A percentile compares a stretch with the other conserved stretches of the same genome.
phyloP scores from a whole-genome alignment of 2,113 vertebrate genomes.

The Thunnus maccoyii region DNA sequence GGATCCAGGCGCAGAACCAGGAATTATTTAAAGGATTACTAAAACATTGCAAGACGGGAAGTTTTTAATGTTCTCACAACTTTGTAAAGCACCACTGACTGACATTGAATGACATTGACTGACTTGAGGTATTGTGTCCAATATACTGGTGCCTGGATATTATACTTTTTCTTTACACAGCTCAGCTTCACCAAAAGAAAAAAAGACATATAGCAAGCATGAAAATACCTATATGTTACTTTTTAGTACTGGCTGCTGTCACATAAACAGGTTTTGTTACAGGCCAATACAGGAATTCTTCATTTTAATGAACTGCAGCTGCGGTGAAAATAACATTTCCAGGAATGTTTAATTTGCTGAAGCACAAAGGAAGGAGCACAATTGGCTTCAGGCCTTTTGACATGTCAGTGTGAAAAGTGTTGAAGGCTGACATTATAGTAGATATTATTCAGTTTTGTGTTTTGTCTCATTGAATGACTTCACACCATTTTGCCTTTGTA shows the following conservation, averaged over 20 bases:
- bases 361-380: not conserved
- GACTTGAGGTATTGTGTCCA: not conserved
- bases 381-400: constrained; percentile 42
- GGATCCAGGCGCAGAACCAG: not conserved
- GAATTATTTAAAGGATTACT: not conserved
- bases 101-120: not conserved
- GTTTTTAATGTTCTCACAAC: not conserved
- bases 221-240: not conserved
- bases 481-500: not conserved
- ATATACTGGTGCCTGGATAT: not conserved
- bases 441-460: not conserved
- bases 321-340: not conserved
- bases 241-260: not conserved
- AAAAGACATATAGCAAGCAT: too few relatives aligned
- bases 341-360: constrained; percentile 8
- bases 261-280: not conserved
- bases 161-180: not conserved
- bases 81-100: not conserved
- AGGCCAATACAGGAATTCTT: not conserved
- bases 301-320: not conserved
- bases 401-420: constrained; percentile 36
- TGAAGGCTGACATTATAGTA: not conserved
- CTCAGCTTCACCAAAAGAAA: not conserved
- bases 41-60: not conserved
- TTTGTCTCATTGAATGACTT: constrained; percentile 5